Conservation (phyloP, 2,888 invertebrate genomes). For the Caenorhabditis sp. region DNA sequence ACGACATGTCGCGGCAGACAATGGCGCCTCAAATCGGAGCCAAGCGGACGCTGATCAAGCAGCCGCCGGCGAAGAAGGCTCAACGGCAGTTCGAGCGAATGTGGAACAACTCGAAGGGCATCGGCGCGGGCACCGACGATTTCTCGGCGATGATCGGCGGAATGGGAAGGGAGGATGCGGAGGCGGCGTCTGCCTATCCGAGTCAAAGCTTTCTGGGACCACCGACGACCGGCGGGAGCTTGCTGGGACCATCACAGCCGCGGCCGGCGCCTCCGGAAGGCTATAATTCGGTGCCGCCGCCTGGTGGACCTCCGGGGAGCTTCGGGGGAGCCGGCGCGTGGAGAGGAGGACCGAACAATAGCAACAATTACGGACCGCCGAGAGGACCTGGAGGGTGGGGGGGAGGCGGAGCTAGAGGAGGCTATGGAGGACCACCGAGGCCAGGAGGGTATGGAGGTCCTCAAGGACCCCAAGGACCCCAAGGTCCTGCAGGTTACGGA, state of each 20-base stretch:
- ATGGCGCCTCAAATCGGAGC: conserved; percentile 71
- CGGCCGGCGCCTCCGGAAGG: conserved; percentile 22
- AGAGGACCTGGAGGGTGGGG: background rate
- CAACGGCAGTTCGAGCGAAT: conserved; percentile 83
- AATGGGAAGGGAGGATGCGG: conserved; percentile 60
- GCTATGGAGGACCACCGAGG: conserved; percentile 10
- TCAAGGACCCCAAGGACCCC: background rate
- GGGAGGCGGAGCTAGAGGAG: background rate
- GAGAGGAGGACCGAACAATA: too few species aligned
- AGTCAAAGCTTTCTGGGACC: conserved; percentile 56
- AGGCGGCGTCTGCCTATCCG: conserved; percentile 17
- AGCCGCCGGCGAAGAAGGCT: conserved; percentile 82
- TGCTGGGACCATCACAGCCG: conserved; percentile 58
- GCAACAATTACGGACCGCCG: background rate
- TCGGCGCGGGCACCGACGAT: conserved; percentile 65
- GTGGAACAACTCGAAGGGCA: conserved; percentile 78
- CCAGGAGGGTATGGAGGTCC: too few species aligned
- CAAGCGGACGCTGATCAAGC: conserved; percentile 81
- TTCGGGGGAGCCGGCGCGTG: too few species aligned
- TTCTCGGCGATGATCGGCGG: conserved; percentile 60
- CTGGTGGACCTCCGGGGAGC: conserved; percentile 23
- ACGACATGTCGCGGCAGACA: conserved; percentile 67
- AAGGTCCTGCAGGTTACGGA: too few species aligned
- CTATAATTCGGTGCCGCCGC: conserved; percentile 23
- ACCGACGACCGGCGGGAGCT: conserved; percentile 57